Conservation (phyloP, 2,797 vertebrate species). For the Botia almorhae region DNA sequence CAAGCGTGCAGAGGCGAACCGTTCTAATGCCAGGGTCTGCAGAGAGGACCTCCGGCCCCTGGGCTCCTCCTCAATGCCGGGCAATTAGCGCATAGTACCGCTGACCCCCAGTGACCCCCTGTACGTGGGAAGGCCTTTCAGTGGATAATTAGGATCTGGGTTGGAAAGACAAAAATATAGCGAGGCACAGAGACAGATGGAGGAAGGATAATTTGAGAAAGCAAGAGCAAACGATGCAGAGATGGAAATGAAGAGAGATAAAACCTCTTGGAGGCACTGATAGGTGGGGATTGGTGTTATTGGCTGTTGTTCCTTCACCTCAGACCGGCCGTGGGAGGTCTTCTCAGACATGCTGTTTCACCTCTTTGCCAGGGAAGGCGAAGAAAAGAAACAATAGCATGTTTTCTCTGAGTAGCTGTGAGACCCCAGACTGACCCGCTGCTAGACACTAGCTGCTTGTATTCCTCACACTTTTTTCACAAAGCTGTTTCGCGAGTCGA, state of each 20-base stretch:
- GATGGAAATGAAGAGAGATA: background rate
- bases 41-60: constrained; percentile 51
- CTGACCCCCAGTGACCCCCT: constrained; percentile 73
- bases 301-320: constrained; percentile 33
- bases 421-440: constrained; percentile 35
- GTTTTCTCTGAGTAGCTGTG: constrained; percentile 16
- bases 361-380: constrained; percentile 24
- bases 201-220: constrained; percentile 8
- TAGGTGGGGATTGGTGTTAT: constrained; percentile 28
- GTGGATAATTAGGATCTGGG: constrained; percentile 78
- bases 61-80: constrained; percentile 66
- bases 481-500: constrained; percentile 15
- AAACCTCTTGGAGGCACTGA: constrained; percentile 1
- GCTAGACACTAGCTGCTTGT: constrained; percentile 36
- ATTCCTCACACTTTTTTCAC: constrained; percentile 1
- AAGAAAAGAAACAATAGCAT: constrained; percentile 8
- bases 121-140: constrained; percentile 58
- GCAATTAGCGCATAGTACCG: constrained; percentile 76
- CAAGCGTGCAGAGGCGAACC: constrained; percentile 42
- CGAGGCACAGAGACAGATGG: constrained; percentile 54
- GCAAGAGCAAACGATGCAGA: background rate
- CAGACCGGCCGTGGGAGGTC: background rate
- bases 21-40: constrained; percentile 60
- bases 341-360: constrained; percentile 36
- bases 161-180: constrained; percentile 66